Evolutionary conservation across 2,888 invertebrate species (phyloP).

Genomic region (Cotesia congregata): DNA sequence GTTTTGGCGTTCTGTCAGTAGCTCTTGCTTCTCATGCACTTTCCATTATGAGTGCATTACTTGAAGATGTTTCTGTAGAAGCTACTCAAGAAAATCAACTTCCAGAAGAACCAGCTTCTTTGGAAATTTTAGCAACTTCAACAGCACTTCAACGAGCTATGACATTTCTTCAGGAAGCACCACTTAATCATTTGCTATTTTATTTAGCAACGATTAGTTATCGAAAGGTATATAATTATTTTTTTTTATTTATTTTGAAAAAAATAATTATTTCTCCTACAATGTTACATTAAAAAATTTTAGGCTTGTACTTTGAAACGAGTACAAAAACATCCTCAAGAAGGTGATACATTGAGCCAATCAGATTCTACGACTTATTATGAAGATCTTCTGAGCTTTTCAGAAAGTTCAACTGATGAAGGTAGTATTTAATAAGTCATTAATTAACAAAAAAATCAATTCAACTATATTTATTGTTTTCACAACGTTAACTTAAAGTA

Average conservation of each 20-base stretch:
- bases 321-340: conserved; percentile 85
- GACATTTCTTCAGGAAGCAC: conserved; percentile 79
- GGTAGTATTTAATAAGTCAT: conserved; percentile 71
- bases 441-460: conserved; percentile 8
- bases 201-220: conserved; percentile 91
- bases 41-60: conserved; percentile 80
- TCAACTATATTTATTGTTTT: not conserved
- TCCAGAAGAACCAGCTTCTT: conserved; percentile 74
- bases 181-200: conserved; percentile 86
- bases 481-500: no score
- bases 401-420: conserved; percentile 91
- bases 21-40: conserved; percentile 89
- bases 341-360: conserved; percentile 86
- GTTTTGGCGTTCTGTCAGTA: conserved; percentile 90
- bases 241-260: conserved; percentile 28
- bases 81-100: conserved; percentile 65
- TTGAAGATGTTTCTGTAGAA: conserved; percentile 85
- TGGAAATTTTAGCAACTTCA: conserved; percentile 77
- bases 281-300: conserved; percentile 37
- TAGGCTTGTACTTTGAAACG: conserved; percentile 86
- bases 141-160: conserved; percentile 81
- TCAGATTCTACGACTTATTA: conserved; percentile 97
- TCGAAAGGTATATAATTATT: conserved; percentile 76
- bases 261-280: not conserved
- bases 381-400: conserved; percentile 93